phyloP scores from a whole-genome alignment of 1,140 invertebrate genomes.

The Drosophila rufa region DNA sequence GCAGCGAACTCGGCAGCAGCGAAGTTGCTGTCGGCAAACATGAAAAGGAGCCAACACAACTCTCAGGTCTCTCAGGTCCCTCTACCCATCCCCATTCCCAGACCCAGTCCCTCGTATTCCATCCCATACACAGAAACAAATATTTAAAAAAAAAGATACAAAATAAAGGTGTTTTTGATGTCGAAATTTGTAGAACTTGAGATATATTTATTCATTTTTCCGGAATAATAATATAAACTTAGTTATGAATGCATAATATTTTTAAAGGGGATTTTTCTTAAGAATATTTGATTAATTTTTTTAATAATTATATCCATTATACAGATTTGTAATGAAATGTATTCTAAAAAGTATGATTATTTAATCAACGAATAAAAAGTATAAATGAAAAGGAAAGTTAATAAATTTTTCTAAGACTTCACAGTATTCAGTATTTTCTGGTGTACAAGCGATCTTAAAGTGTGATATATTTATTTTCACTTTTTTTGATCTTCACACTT shows the following conservation, averaged over 20 bases:
- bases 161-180: too few relatives aligned
- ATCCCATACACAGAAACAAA: not conserved
- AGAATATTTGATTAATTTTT: too few relatives aligned
- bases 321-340: too few relatives aligned
- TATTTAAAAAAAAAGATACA: too few relatives aligned
- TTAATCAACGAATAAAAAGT: too few relatives aligned
- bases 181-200: not conserved
- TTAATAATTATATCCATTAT: not conserved
- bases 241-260: too few relatives aligned
- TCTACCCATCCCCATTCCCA: constrained; percentile 33
- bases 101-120: constrained; percentile 1
- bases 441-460: not conserved
- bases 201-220: too few relatives aligned
- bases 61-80: constrained; percentile 64
- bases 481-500: not conserved
- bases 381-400: not conserved
- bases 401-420: too few relatives aligned
- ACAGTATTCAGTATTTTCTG: too few relatives aligned
- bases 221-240: too few relatives aligned
- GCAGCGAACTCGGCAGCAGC: constrained; percentile 66
- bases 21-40: constrained; percentile 71
- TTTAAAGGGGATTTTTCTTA: too few relatives aligned
- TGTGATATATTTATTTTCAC: not conserved
- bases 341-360: too few relatives aligned
- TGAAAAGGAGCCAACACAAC: constrained; percentile 74